Percentiles rank a stretch among this genome's conserved stretches.
Conservation (phyloP, 1,140 invertebrate genomes). For the Drosophila simulans region DNA sequence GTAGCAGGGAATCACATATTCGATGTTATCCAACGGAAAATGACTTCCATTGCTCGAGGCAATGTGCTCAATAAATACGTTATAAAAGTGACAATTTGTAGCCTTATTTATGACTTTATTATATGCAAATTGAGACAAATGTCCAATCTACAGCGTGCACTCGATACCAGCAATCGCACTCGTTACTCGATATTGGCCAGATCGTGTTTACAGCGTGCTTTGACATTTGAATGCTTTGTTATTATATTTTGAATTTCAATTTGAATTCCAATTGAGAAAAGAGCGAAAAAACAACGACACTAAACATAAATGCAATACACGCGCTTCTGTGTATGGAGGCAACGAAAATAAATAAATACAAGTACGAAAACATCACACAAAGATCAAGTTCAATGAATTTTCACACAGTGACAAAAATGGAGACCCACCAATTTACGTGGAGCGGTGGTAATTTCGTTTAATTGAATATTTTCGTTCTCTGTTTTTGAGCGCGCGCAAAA, state of each 20-base stretch:
- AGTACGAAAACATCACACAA: constrained; percentile 29
- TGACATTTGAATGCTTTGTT: constrained; percentile 72
- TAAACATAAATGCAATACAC: constrained; percentile 58
- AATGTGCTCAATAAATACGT: constrained; percentile 71
- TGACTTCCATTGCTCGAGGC: constrained; percentile 16
- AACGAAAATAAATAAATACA: not conserved
- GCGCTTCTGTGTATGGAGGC: constrained; percentile 30
- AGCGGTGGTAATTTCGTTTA: constrained; percentile 54
- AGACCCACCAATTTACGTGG: constrained; percentile 2
- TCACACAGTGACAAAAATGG: constrained; percentile 48
- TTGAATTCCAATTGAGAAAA: constrained; percentile 50
- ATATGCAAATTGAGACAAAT: constrained; percentile 80
- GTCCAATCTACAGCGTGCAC: constrained; percentile 42
- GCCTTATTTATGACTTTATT: constrained; percentile 77
- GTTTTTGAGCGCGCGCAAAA: constrained; percentile 39
- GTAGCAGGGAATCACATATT: constrained; percentile 32
- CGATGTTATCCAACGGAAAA: not conserved
- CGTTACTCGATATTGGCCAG: constrained; percentile 20
- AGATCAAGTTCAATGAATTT: constrained; percentile 82
- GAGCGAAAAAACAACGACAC: not conserved
- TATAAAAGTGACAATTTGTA: constrained; percentile 73
- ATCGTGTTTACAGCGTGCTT: constrained; percentile 59
- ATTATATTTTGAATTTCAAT: constrained; percentile 52
- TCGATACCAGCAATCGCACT: constrained; percentile 33
- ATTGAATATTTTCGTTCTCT: constrained; percentile 67